These are phyloP conservation scores for Chionoecetes opilio DNA, from an alignment of 1,140 invertebrate genomes.

Conservation along the genomic window DNA sequence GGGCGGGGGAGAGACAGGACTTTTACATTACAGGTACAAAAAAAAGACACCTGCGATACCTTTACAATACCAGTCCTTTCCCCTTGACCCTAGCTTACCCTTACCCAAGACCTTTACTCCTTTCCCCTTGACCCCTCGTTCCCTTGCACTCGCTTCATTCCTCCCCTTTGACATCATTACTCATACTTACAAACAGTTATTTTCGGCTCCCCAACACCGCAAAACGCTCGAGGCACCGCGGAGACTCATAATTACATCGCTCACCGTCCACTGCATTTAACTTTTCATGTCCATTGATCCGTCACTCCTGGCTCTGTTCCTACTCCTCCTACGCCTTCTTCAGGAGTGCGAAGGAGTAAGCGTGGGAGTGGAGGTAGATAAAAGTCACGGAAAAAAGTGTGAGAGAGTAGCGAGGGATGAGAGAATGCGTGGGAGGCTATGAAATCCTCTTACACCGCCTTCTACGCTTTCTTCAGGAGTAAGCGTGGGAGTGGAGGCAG, in stretches of 20 bases:
- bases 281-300: not conserved
- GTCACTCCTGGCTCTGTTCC: not conserved
- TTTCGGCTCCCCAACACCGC: not conserved
- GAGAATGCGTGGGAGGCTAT: not conserved
- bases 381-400: not conserved
- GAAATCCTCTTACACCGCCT: no score
- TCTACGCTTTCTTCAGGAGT: no score
- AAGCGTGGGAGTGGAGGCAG: not conserved
- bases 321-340: not conserved
- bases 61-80: no score
- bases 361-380: not conserved
- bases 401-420: not conserved
- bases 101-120: no score
- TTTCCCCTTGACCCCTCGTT: not conserved
- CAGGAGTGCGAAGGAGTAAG: not conserved
- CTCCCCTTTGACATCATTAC: not conserved
- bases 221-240: not conserved
- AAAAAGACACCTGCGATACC: no score
- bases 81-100: no score
- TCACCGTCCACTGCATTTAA: slow-evolving; percentile 1
- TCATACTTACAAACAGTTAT: slow-evolving; percentile 3
- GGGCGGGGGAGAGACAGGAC: no score
- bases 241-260: not conserved
- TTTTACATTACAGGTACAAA: no score
- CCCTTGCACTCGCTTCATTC: not conserved